Percentiles rank a stretch among this genome's conserved stretches.
phyloP scores from a whole-genome alignment of 2,113 vertebrate genomes.

The Melanotaenia duboulayi region DNA sequence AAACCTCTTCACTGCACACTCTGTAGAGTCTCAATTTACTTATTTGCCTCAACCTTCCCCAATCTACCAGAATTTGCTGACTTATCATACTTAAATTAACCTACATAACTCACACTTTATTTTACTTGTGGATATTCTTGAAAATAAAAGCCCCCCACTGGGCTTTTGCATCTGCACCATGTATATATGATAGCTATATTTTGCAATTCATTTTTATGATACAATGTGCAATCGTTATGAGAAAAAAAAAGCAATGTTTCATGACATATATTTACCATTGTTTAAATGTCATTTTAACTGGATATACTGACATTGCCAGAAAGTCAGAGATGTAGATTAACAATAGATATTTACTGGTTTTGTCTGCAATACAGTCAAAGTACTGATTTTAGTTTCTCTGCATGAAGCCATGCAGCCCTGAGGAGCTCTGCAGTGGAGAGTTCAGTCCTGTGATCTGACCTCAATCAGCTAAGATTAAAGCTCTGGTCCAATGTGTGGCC shows the following conservation, averaged over 20 bases:
- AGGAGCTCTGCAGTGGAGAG: conserved; percentile 57
- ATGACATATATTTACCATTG: background rate
- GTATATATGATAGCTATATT: background rate
- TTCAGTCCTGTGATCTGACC: conserved; percentile 64
- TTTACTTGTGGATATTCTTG: background rate
- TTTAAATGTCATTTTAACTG: background rate
- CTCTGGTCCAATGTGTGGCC: conserved; percentile 38
- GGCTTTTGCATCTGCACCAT: background rate
- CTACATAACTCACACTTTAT: background rate
- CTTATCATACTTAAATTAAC: conserved; percentile 1
- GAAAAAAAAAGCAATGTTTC: no score
- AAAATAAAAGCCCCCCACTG: conserved; percentile 7
- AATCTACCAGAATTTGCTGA: conserved; percentile 10
- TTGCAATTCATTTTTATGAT: background rate
- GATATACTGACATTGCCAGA: background rate
- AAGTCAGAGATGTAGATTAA: conserved; percentile 2
- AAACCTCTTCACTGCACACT: conserved; percentile 4
- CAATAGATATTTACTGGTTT: conserved; percentile 17
- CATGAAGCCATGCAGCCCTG: conserved; percentile 45
- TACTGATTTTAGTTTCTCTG: conserved; percentile 53
- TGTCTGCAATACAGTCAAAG: conserved; percentile 25
- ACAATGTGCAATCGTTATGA: background rate
- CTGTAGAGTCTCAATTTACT: conserved; percentile 1
- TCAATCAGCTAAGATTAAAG: conserved; percentile 73
- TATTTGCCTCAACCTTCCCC: conserved; percentile 2